Percentiles rank a stretch among this genome's conserved stretches.
phyloP scores from a whole-genome alignment of 1,140 invertebrate species.

The Andrena cerasifolii region DNA sequence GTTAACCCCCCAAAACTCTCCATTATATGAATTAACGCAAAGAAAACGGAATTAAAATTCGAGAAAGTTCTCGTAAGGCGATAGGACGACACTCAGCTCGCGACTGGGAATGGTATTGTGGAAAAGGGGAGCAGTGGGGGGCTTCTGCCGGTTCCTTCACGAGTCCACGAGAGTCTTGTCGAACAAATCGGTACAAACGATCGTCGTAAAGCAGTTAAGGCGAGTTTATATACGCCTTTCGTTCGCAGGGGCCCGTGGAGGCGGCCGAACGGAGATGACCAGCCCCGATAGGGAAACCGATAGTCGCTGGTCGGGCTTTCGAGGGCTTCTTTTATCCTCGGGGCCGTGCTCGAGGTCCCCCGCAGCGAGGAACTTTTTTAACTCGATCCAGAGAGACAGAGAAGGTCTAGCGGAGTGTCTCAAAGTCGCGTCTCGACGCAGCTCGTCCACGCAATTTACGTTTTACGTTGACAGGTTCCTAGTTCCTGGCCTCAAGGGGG shows the following conservation, averaged over 20 bases:
- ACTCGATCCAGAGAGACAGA: conserved; percentile 47
- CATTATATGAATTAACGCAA: background rate
- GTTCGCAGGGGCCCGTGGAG: conserved; percentile 61
- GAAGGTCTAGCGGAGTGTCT: conserved; percentile 15
- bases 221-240: conserved; percentile 78
- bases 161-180: conserved; percentile 72
- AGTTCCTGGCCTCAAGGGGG: background rate
- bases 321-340: conserved; percentile 58
- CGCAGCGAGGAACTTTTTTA: conserved; percentile 76
- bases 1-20: background rate
- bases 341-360: conserved; percentile 70
- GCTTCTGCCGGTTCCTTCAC: conserved; percentile 5
- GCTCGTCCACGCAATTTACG: conserved; percentile 23
- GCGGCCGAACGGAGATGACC: conserved; percentile 77
- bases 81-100: conserved; percentile 1
- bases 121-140: conserved; percentile 22
- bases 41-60: background rate
- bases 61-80: background rate
- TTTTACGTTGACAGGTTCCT: conserved; percentile 15
- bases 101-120: conserved; percentile 11
- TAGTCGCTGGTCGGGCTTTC: conserved; percentile 69
- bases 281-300: conserved; percentile 79
- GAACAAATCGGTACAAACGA: conserved; percentile 83
- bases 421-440: conserved; percentile 25
- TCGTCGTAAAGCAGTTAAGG: conserved; percentile 83